Conservation (phyloP, 2,797 vertebrate genomes). For the Phalanger gymnotis region DNA sequence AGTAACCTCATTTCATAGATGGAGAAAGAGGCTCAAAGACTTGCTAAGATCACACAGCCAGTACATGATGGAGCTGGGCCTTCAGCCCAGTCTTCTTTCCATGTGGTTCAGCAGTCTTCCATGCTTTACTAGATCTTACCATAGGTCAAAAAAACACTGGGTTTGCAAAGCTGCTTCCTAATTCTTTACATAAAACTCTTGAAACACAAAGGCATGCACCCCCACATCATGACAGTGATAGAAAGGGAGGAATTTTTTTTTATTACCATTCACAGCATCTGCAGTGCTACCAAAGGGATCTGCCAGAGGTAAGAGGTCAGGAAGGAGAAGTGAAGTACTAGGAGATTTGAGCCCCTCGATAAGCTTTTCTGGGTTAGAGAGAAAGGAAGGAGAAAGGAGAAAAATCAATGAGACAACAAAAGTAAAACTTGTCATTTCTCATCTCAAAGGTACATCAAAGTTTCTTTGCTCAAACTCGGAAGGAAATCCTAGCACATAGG, state of each 20-base stretch:
- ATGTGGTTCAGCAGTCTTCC: neutral
- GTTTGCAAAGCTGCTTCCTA: slow-evolving; percentile 1
- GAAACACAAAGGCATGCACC: slow-evolving; percentile 52
- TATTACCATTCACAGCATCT: slow-evolving; percentile 90
- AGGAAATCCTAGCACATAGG: neutral
- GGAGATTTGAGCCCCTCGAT: slow-evolving; percentile 95
- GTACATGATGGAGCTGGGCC: neutral
- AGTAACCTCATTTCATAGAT: neutral
- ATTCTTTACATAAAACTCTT: slow-evolving; percentile 1
- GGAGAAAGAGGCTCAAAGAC: neutral
- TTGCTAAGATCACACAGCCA: neutral
- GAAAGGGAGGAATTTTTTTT: slow-evolving; percentile 22
- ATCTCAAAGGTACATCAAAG: slow-evolving; percentile 24
- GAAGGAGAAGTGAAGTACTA: slow-evolving; percentile 91
- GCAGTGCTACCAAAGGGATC: slow-evolving; percentile 91
- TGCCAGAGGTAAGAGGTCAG: slow-evolving; percentile 91
- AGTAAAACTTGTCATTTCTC: slow-evolving; percentile 21
- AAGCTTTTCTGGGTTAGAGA: slow-evolving; percentile 90
- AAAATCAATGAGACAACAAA: slow-evolving; percentile 50
- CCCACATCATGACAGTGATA: slow-evolving; percentile 67
- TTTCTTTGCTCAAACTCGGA: neutral
- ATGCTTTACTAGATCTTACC: neutral
- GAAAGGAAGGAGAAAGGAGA: slow-evolving; percentile 75
- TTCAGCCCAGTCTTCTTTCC: neutral
- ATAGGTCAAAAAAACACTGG: neutral